A percentile compares a stretch with the other conserved stretches of the same genome.
These are phyloP conservation scores for Vimba vimba DNA, from an alignment of 2,113 vertebrate genomes.

Conservation along the genomic window DNA sequence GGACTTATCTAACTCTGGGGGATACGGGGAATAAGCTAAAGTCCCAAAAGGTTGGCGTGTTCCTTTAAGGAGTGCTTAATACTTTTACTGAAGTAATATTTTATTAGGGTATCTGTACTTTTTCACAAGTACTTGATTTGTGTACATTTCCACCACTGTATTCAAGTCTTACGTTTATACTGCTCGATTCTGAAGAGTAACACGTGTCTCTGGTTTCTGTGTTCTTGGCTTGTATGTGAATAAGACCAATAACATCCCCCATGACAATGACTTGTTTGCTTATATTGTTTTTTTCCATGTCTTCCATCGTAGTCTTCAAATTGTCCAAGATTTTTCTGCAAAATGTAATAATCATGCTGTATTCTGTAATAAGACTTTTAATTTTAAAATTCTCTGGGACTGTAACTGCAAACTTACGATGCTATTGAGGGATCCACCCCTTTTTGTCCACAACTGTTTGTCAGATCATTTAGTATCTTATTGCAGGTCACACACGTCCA, in stretches of 20 bases:
- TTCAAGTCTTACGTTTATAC: neutral
- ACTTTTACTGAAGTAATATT: no score
- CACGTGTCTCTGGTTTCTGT: neutral
- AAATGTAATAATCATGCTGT: neutral
- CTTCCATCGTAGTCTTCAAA: neutral
- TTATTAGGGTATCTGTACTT: no score
- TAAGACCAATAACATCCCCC: neutral
- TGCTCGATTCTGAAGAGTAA: neutral
- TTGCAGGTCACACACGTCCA: no score
- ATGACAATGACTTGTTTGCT: accelerated
- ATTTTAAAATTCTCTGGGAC: neutral
- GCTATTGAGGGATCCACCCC: neutral
- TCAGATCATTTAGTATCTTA: no score
- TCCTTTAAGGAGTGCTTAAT: no score
- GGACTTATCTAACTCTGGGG: no score
- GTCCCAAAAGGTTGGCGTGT: no score
- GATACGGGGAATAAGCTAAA: no score
- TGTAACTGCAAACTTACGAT: neutral
- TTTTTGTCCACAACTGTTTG: no score
- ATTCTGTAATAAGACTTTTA: neutral
- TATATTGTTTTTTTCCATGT: neutral
- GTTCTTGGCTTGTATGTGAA: neutral
- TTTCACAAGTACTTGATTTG: no score
- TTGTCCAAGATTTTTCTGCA: neutral
- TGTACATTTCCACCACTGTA: no score